Evolutionary conservation across 2,797 vertebrate genomes (phyloP), one percentile per base, ranked within the genome.

Genomic region (Leptatherina wallacei): DNA sequence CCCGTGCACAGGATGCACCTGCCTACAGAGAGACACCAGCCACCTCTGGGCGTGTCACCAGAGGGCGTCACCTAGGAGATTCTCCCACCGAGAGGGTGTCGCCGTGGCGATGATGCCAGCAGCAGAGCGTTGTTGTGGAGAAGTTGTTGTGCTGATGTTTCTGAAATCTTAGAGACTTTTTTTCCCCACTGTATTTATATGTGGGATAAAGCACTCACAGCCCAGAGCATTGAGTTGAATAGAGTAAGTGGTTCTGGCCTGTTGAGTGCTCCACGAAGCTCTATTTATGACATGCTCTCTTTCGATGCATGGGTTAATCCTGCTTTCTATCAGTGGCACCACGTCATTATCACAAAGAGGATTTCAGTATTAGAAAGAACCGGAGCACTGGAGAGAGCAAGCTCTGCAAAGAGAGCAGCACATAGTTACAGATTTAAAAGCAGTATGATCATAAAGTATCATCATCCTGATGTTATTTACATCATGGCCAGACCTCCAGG

Each of bases 271-370:
- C 73, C 65, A 36, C 61, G 75, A 54, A 84, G 73, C 86, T 75
- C 78, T 86, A 63, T 75, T 69, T 70, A 72, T 72, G 66, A 76
- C 78, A 75, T 59, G 56, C 71, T 79, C 29, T 44, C 80, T 67
- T 73, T 77, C 64, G 60, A 38, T 65, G 68, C 69, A 75, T 18
- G 69, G 83, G 84, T 88, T 94, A 93, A 93, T 90, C 90, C 91
- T 55, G 84, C 89, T 87, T 87, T 92, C 82, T 82, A 83, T 82
- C 88, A 78, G 76, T 55, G 75, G 85, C 78, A 78, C 52, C 73
- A 72, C 77, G 61, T 89, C 85, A 88, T 85, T 87, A 90, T 80
- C 79, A 88, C 90, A 94, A 95, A 96, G 94, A 94, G 94, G 94
- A 95, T 95, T 95, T 88, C 80, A 90, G 91, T 83, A 91, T 92